phyloP scores from a whole-genome alignment of 1,140 invertebrate genomes.

The Scaptomyza graminum region DNA sequence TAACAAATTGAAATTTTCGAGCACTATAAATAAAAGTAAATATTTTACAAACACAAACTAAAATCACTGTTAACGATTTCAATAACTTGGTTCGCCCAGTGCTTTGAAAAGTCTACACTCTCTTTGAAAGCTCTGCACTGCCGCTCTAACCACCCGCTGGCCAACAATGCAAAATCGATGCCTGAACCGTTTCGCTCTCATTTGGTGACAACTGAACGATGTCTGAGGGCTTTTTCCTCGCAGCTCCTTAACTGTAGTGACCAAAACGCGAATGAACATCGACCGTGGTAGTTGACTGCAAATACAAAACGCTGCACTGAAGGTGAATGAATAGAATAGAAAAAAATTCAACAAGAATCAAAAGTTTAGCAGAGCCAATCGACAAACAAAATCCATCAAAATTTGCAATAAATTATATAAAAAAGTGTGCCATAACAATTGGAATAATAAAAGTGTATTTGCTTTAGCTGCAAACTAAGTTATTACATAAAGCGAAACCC shows the following conservation, averaged over 20 bases:
- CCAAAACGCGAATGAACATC: constrained; percentile 84
- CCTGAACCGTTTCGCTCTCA: constrained; percentile 67
- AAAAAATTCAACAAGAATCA: constrained; percentile 42
- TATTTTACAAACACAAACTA: neutral
- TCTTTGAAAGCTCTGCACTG: constrained; percentile 48
- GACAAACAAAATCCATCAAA: constrained; percentile 11
- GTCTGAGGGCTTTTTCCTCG: constrained; percentile 63
- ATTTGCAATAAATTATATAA: constrained; percentile 10
- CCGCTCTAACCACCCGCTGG: constrained; percentile 34
- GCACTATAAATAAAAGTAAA: neutral
- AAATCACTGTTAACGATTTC: constrained; percentile 10
- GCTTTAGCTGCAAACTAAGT: constrained; percentile 23
- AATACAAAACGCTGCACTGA: constrained; percentile 76
- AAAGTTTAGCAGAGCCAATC: constrained; percentile 28
- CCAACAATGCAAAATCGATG: constrained; percentile 66
- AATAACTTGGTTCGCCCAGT: neutral
- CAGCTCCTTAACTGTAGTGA: constrained; percentile 62
- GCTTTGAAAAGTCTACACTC: constrained; percentile 43
- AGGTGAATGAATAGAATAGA: constrained; percentile 61
- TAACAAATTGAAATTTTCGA: too few relatives aligned
- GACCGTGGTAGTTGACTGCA: constrained; percentile 83
- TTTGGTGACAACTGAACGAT: constrained; percentile 17
- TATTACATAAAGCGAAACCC: constrained; percentile 69
- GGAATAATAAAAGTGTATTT: constrained; percentile 14
- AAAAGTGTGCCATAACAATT: constrained; percentile 5